Conservation (phyloP, 2,888 invertebrate genomes). For the Lepidocyrtoides sp. region DNA sequence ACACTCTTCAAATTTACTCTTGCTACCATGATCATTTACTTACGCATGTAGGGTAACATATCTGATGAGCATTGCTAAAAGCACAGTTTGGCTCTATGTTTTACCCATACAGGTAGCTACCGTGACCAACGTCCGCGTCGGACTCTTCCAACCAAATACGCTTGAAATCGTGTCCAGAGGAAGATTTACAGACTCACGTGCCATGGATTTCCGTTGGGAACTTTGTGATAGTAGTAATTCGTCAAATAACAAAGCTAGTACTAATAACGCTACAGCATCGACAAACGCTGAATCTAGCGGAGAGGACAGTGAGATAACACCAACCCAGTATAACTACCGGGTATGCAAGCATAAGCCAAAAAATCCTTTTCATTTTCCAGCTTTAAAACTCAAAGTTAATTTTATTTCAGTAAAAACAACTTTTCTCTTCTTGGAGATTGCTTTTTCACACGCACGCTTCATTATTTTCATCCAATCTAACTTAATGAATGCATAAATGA, state of each 20-base stretch:
- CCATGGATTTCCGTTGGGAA: constrained; percentile 81
- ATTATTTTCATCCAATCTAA: constrained; percentile 24
- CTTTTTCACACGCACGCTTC: background rate
- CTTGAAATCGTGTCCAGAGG: constrained; percentile 79
- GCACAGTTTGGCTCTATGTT: no score
- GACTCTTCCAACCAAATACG: constrained; percentile 79
- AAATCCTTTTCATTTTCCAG: background rate
- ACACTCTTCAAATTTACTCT: no score
- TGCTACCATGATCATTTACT: no score
- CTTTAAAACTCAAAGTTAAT: constrained; percentile 7
- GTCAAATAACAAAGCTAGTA: constrained; percentile 46
- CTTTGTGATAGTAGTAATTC: constrained; percentile 69
- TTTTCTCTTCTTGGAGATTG: background rate
- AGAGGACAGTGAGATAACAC: constrained; percentile 23
- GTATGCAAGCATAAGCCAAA: constrained; percentile 8
- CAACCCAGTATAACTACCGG: constrained; percentile 65
- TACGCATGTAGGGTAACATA: no score
- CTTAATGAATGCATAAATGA: constrained; percentile 33
- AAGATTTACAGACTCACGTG: constrained; percentile 67
- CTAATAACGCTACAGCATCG: constrained; percentile 12
- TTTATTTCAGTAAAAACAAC: background rate
- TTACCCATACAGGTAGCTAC: no score
- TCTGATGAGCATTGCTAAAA: no score
- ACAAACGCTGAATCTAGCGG: background rate
- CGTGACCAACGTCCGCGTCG: constrained; percentile 78